Base-by-base conservation (phyloP, 2,113 vertebrate species). In the Cephalopholis sonnerati region DNA sequence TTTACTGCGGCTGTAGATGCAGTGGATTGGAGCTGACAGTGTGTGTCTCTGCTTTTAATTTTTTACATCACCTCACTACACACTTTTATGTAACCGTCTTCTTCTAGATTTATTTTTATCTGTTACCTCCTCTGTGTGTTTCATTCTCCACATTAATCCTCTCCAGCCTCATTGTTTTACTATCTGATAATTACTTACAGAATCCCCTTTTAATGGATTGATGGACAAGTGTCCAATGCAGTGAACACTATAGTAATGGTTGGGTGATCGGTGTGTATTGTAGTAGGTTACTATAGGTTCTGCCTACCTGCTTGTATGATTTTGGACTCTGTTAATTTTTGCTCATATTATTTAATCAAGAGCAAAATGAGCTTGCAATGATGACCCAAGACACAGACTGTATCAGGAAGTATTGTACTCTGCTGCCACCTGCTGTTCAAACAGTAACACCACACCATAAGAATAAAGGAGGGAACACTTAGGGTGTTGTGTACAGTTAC, bases 51-150 rank as follows among this genome's bases (percentile, higher is more conserved):
- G 88, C 77, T 93, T 94, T 95, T 92, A 92, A 94, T 94, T 95
- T 94, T 95, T 94, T 91, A 95, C 93, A 92, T 91, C 91, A 83
- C 84, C 80, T 89, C 88, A 79, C 91, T 79, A 84, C 89, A 71
- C 62, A 36, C 77, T 89, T 93, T 95, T 94, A 95, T 87, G 78
- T 94, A 95, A 95, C 93, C 48, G 22, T 63, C 88, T 90, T 89
- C 83, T 63, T 86, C 80, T 41, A 48, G 62, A 85, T 92, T 87
- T 94, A 94, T 95, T 95, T 94, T 92, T 94, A 91, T 94, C 91
- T 63, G 72, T 68, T 22, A 61, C 67, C 69, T 74, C 67, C 74
- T 82, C 75, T 63, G 11, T 22, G 11, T 68, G 48, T 77, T 79
- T 80, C 57, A 11, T 50, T 73, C 32, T 29, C 39, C 41, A 27